These are phyloP conservation scores for Tiliacea aurago DNA, from an alignment of 2,888 invertebrate genomes.

Conservation along the genomic window DNA sequence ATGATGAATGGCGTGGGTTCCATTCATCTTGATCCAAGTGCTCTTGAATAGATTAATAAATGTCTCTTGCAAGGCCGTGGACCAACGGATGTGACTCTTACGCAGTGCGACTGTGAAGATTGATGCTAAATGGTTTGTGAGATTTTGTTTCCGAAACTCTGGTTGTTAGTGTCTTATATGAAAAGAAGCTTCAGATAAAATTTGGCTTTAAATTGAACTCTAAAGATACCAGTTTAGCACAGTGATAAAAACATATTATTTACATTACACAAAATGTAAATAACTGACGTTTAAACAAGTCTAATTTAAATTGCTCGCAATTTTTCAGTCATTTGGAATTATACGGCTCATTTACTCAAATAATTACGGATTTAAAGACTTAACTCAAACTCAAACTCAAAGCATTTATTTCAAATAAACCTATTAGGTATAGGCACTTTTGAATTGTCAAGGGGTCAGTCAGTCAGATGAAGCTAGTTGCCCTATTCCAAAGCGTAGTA, in stretches of 20 bases:
- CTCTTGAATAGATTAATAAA: slow-evolving; percentile 56
- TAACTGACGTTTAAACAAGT: background rate
- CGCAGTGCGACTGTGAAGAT: slow-evolving; percentile 24
- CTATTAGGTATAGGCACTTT: too few species aligned
- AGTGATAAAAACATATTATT: slow-evolving; percentile 31
- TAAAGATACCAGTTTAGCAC: slow-evolving; percentile 18
- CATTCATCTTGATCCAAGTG: slow-evolving; percentile 54
- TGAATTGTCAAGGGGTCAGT: too few species aligned
- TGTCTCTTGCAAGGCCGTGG: slow-evolving; percentile 48
- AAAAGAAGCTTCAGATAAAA: slow-evolving; percentile 43
- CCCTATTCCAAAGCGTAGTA: too few species aligned
- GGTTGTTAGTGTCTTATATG: too few species aligned
- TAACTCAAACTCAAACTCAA: too few species aligned
- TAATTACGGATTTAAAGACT: slow-evolving; percentile 26
- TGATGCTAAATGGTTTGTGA: slow-evolving; percentile 34
- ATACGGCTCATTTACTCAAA: slow-evolving; percentile 25
- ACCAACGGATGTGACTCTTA: slow-evolving; percentile 48
- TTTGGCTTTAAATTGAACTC: slow-evolving; percentile 45
- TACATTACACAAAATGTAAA: slow-evolving; percentile 31
- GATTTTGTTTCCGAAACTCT: slow-evolving; percentile 1
- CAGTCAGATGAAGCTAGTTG: too few species aligned
- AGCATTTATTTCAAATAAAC: too few species aligned
- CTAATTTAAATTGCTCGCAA: slow-evolving; percentile 14
- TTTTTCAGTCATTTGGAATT: slow-evolving; percentile 21
- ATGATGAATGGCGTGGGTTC: slow-evolving; percentile 49